Evolutionary conservation across 2,888 invertebrate species (phyloP), one percentile per base, ranked within the genome.

Genomic region (Eupithecia centaureata): DNA sequence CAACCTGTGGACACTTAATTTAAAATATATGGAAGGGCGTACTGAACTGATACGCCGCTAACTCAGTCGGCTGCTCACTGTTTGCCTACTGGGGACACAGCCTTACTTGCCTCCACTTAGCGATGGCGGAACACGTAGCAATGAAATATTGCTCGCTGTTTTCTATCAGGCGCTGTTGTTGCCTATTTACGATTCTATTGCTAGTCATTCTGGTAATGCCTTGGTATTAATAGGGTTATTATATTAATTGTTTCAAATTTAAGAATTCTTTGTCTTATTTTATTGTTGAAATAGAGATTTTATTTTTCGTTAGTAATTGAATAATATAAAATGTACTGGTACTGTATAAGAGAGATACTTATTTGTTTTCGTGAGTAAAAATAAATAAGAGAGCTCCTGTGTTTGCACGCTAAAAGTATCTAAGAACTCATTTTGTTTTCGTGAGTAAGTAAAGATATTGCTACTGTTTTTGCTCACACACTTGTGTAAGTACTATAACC

Each of bases 81-180:
- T n/a, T n/a, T n/a, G n/a, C n/a, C n/a, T n/a, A n/a, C n/a, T n/a
- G n/a, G n/a, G n/a, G n/a, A n/a, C n/a, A n/a, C n/a, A n/a, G n/a
- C n/a, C n/a, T 60, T 30, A 22, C 56, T 56, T 28, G 56, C 28
- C 8, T 30, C 25, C 63, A 32, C 57, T 63, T 63, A 47, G 47
- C 63, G n/a, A 28, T 35, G 35, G 28, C 27, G 42, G 33, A 63
- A 52, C 62, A 69, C 62, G 61, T 56, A 63, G 54, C 28, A 51
- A 56, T 56, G 63, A 70, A 56, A 60, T 42, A 63, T 64, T 63
- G 63, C 70, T 61, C 30, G 18, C 25, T 63, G 62, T 30, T 57
- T 66, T 70, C 30, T 59, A 63, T 54, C 60, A 65, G 69, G 63
- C 63, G 62, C 25, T 60, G 25, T 52, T 60, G 33, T 47, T 33